Evolutionary conservation across 2,113 vertebrate genomes (phyloP).

Genomic region (Passer montanus): DNA sequence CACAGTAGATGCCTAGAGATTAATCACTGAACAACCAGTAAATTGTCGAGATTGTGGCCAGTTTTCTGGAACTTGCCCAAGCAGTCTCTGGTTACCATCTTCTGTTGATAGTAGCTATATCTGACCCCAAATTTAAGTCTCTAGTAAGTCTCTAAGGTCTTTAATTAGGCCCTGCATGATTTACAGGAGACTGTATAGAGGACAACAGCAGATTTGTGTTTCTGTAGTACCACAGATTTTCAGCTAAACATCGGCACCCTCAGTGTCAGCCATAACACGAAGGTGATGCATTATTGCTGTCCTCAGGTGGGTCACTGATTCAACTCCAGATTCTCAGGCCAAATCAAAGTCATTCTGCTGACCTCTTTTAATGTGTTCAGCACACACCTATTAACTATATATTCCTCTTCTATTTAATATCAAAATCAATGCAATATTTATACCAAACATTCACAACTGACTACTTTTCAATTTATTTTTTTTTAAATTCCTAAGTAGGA

Average conservation of each 20-base stretch:
- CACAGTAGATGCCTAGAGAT: not conserved
- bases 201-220: not conserved
- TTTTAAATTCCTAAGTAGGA: not conserved
- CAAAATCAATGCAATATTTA: not conserved
- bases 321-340: not conserved
- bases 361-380: not conserved
- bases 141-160: not conserved
- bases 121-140: not conserved
- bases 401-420: not conserved
- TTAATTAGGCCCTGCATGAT: not conserved
- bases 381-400: not conserved
- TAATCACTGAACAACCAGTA: not conserved
- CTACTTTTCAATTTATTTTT: not conserved
- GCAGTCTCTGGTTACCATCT: not conserved
- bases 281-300: not conserved
- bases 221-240: not conserved
- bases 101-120: not conserved
- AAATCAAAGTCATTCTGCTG: not conserved
- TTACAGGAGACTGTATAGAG: not conserved
- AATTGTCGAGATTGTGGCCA: not conserved
- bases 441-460: not conserved
- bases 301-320: not conserved
- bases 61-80: not conserved
- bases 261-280: not conserved
- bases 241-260: not conserved